Conservation (phyloP, 1,140 invertebrate genomes). For the Lysiphlebus fabarum region DNA sequence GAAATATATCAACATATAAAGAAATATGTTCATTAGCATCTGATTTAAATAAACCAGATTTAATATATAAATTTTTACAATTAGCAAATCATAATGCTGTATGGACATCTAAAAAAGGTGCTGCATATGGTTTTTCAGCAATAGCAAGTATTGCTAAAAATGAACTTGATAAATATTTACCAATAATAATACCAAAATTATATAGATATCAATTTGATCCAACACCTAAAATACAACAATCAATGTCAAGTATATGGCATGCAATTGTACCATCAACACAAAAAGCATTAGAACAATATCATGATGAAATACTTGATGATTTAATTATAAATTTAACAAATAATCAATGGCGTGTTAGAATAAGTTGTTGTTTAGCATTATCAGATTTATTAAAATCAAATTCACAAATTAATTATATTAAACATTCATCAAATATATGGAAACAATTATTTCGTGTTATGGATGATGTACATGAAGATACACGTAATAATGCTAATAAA, state of each 20-base stretch:
- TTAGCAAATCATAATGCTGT: slow-evolving; percentile 89
- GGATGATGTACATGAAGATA: slow-evolving; percentile 91
- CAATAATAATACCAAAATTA: slow-evolving; percentile 82
- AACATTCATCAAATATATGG: slow-evolving; percentile 66
- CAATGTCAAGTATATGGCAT: slow-evolving; percentile 90
- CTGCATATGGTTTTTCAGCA: slow-evolving; percentile 86
- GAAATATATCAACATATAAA: slow-evolving; percentile 86
- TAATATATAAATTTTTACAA: slow-evolving; percentile 94
- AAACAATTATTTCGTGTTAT: slow-evolving; percentile 81
- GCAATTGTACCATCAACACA: slow-evolving; percentile 81
- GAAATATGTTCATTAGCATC: slow-evolving; percentile 90
- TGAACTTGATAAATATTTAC: slow-evolving; percentile 76
- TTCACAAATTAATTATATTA: slow-evolving; percentile 42
- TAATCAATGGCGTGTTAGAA: slow-evolving; percentile 82
- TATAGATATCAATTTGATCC: slow-evolving; percentile 91
- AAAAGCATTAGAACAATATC: slow-evolving; percentile 82
- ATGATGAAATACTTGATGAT: slow-evolving; percentile 82
- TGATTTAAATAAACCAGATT: slow-evolving; percentile 89
- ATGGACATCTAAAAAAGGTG: slow-evolving; percentile 91
- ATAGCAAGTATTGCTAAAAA: slow-evolving; percentile 78
- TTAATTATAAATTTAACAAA: slow-evolving; percentile 77
- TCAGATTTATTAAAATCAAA: slow-evolving; percentile 72
- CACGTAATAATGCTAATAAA: slow-evolving; percentile 73
- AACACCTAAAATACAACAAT: slow-evolving; percentile 83
- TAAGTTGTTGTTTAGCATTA: slow-evolving; percentile 85